Conservation (phyloP, 1,140 invertebrate genomes). For the Ephestia elutella region DNA sequence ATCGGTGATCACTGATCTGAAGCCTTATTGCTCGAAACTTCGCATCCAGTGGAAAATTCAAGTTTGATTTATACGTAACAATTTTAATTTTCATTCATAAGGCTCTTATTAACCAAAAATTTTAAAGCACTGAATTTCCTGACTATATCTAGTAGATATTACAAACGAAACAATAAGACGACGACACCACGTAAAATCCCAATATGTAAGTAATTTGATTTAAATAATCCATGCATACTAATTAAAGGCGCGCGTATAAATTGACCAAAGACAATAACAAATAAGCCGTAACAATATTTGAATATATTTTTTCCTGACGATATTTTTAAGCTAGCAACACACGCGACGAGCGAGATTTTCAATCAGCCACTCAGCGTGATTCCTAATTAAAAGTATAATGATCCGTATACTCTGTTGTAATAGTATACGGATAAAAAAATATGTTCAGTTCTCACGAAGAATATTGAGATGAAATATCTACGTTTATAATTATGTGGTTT, state of each 20-base stretch:
- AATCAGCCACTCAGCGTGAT: slow-evolving; percentile 52
- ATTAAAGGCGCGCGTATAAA: slow-evolving; percentile 8
- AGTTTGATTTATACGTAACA: no score
- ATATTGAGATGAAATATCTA: slow-evolving; percentile 4
- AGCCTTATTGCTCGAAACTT: no score
- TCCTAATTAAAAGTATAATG: slow-evolving; percentile 58
- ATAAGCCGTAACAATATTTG: slow-evolving; percentile 31
- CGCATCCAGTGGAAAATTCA: no score
- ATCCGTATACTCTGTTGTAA: slow-evolving; percentile 32
- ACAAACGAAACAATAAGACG: background rate
- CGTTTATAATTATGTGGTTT: background rate
- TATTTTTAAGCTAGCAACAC: slow-evolving; percentile 16
- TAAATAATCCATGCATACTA: slow-evolving; percentile 9
- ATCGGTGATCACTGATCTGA: no score
- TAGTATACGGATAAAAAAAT: slow-evolving; percentile 29
- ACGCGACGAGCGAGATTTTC: slow-evolving; percentile 41
- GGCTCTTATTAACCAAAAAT: no score
- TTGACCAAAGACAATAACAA: slow-evolving; percentile 22
- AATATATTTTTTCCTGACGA: slow-evolving; percentile 12
- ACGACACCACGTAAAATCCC: background rate
- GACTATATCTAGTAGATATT: no score
- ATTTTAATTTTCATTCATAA: no score
- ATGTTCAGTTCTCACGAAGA: slow-evolving; percentile 11
- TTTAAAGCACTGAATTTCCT: no score
- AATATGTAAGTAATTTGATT: slow-evolving; percentile 4